Evolutionary conservation across 2,797 vertebrate species (phyloP).

Genomic region (Pterois miles): DNA sequence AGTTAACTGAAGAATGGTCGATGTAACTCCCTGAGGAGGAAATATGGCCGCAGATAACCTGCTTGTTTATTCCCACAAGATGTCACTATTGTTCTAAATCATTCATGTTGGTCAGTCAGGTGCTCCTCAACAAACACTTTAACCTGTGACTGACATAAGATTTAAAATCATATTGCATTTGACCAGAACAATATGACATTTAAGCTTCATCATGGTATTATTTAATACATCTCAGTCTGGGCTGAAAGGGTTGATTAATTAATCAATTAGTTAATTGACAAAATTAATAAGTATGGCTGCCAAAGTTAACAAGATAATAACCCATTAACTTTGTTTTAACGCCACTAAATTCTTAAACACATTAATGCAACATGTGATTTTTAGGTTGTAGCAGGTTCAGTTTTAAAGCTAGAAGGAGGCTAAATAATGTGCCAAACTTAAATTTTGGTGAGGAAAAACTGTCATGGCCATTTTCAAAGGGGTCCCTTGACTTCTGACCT

Average conservation of each 20-base stretch:
- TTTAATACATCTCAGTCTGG: not conserved
- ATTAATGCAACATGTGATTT: too few species aligned
- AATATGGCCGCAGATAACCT: not conserved
- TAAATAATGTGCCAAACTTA: too few species aligned
- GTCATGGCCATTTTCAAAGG: too few species aligned
- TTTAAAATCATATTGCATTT: not conserved
- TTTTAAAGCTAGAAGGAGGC: too few species aligned
- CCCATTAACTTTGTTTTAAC: too few species aligned
- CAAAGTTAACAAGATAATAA: too few species aligned
- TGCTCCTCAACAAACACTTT: not conserved
- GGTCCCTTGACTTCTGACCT: too few species aligned
- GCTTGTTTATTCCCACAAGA: slow-evolving; percentile 71
- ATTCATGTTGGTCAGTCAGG: not conserved
- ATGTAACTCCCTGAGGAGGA: not conserved
- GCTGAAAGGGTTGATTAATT: not conserved
- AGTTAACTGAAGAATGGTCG: not conserved
- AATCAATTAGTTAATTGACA: not conserved
- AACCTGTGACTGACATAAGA: not conserved
- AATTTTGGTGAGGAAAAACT: too few species aligned
- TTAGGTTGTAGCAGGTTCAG: too few species aligned
- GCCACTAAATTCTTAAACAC: too few species aligned
- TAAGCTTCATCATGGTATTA: not conserved
- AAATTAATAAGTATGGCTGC: not conserved
- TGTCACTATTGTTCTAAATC: slow-evolving; percentile 72
- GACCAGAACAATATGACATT: not conserved